A percentile compares a stretch with the other conserved stretches of the same genome.
Evolutionary conservation across 37 sponge, comb jelly and placozoan genomes (phyloP).

Genomic region (Axinella damicornis): DNA sequence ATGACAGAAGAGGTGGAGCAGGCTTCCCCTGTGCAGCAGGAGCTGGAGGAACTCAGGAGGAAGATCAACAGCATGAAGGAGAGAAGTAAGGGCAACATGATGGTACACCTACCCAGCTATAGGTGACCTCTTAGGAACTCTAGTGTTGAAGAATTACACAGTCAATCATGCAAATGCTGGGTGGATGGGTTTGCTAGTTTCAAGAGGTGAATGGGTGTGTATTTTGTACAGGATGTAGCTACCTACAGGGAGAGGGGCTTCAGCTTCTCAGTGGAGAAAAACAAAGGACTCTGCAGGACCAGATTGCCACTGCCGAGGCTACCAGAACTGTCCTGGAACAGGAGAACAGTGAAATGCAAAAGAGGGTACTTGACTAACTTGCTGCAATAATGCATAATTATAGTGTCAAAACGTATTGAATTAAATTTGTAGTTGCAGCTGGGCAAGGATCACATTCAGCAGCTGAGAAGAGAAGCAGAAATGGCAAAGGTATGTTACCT

Average conservation of each 20-base stretch:
- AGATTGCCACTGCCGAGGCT: conserved; percentile 5
- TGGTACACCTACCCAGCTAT: no score
- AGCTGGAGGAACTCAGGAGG: conserved; percentile 5
- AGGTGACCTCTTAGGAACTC: no score
- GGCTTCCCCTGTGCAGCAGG: background rate
- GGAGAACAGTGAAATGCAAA: conserved; percentile 7
- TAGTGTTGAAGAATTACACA: no score
- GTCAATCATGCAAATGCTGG: no score
- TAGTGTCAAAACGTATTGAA: background rate
- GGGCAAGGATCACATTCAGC: background rate
- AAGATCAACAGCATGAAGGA: background rate
- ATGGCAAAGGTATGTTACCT: background rate
- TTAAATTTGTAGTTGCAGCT: background rate
- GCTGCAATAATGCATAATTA: no score
- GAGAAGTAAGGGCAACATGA: conserved; percentile 32
- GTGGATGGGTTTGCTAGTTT: no score
- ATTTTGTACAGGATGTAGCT: conserved; percentile 3
- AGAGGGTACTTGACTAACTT: no score
- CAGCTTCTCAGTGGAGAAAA: conserved; percentile 33
- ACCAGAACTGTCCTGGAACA: conserved; percentile 9
- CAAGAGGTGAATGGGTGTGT: no score
- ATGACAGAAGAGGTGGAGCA: conserved; percentile 9
- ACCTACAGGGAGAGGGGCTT: conserved; percentile 18
- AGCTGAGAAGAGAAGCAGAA: conserved; percentile 11
- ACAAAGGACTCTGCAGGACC: conserved; percentile 20